Conservation (phyloP, 2,888 invertebrate genomes). For the Ceramica pisi region DNA sequence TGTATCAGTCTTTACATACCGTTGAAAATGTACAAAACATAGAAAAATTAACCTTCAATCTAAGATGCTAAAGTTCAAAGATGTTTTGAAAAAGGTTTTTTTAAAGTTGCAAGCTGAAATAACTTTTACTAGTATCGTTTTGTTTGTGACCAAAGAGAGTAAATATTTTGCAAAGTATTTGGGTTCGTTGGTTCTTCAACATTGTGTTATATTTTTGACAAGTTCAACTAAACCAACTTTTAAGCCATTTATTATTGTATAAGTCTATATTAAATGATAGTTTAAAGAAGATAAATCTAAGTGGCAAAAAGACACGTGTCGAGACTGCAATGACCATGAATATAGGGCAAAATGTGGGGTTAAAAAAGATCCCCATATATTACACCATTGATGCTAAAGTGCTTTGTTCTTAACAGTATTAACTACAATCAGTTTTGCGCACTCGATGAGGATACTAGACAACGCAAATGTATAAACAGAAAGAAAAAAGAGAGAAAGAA, state of each 20-base stretch:
- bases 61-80: background rate
- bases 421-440: too few species aligned
- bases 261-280: background rate
- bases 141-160: constrained; percentile 24
- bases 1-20: constrained; percentile 9
- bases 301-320: background rate
- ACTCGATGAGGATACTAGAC: too few species aligned
- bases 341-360: too few species aligned
- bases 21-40: constrained; percentile 9
- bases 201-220: background rate
- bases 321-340: too few species aligned
- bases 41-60: background rate
- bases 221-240: too few species aligned
- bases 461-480: too few species aligned
- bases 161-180: constrained; percentile 15
- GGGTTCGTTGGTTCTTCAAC: constrained; percentile 15
- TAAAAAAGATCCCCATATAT: background rate
- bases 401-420: too few species aligned
- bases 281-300: background rate
- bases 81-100: background rate
- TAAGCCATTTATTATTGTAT: too few species aligned
- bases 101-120: constrained; percentile 26
- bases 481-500: too few species aligned
- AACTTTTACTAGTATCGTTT: constrained; percentile 26
- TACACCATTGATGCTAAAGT: too few species aligned